Evolutionary conservation across 2,888 invertebrate genomes (phyloP), one percentile per base, ranked within the genome.

Genomic region (Branchipolynoe longqiensis): DNA sequence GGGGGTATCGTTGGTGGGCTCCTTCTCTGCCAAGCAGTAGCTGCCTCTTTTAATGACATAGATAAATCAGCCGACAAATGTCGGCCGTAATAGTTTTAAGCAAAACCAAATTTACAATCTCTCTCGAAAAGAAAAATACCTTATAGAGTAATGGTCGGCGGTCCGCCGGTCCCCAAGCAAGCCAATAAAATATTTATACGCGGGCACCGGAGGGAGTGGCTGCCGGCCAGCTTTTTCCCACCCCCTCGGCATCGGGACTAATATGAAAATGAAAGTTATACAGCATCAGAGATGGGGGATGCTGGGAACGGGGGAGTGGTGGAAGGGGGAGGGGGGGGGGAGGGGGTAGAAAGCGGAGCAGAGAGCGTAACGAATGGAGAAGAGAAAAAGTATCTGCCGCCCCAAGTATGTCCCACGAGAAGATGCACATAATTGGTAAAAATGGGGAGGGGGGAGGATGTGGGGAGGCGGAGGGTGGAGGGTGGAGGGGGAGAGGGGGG

Each of bases 221-320:
- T n/a, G n/a, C n/a, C n/a, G n/a, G n/a, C n/a, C n/a, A n/a, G n/a
- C n/a, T n/a, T n/a, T n/a, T 40, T 78, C 54, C 28, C 48, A 40
- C 48, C 38, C 48, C 22, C 54, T 33, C 48, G 78, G 54, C 48
- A 78, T 78, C 78, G 78, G 48, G 54, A 54, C 78, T 78, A 78
- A 78, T 78, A 78, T 33, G 78, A 78, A 78, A 78, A 78, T 78
- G 78, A 78, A 78, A 78, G 54, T 78, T 54, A 78, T 78, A 78
- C 78, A 78, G 31, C 31, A 31, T 40, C 28, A 31, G 48, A 28
- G 54, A n/a, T n/a, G n/a, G n/a, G n/a, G n/a, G n/a, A n/a, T n/a
- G n/a, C n/a, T n/a, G n/a, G n/a, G n/a, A n/a, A n/a, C n/a, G n/a
- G n/a, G n/a, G n/a, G n/a, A n/a, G n/a, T n/a, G n/a, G n/a, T n/a